Evolutionary conservation across 2,113 vertebrate species (phyloP), one percentile per base, ranked within the genome.

Genomic region (Drymodes brunneopygia): DNA sequence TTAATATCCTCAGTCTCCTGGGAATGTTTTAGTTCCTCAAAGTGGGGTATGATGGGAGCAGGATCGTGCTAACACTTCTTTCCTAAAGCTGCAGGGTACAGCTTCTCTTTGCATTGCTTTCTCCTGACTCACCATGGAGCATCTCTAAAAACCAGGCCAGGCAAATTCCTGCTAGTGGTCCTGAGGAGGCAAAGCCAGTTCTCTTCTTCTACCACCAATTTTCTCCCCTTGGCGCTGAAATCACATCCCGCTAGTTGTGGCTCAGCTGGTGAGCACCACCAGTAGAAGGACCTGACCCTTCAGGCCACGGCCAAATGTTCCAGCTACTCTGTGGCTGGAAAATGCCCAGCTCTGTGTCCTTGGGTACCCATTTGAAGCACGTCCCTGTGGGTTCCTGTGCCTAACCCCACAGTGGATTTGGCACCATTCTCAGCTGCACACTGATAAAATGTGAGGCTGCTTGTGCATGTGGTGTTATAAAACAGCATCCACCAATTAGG

Each of bases 401-500:
- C n/a, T 15, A 25, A 25, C 14, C n/a, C 80, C 69, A 6, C 0
- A 0, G 33, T 38, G 45, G 22, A 9, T 75, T 69, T 90, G 50
- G 81, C 54, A 42, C 54, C 0, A 0, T 27, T 35, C 51, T 92
- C 31, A 19, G 57, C 73, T 65, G 48, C 40, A 42, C n/a, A 6
- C 51, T 51, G 77, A 15, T 71, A 28, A 74, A 64, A 72, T 23
- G 31, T 9, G 65, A 71, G 61, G 65, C 91, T 60, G 88, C 86
- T 94, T 2, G 0, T 3, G 6, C 5, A 1, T 8, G 2, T 5
- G 9, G 47, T 64, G 57, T 54, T 73, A 60, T 50, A 67, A 87
- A 81, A 22, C 86, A 92, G 33, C 89, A 65, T 71, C 50, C 86
- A 54, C 67, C 92, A 72, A 65, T 94, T 62, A 96, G 88, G 70